A percentile compares a stretch with the other conserved stretches of the same genome.
Evolutionary conservation across 1,140 invertebrate species (phyloP).

Genomic region (Riptortus pedestris): DNA sequence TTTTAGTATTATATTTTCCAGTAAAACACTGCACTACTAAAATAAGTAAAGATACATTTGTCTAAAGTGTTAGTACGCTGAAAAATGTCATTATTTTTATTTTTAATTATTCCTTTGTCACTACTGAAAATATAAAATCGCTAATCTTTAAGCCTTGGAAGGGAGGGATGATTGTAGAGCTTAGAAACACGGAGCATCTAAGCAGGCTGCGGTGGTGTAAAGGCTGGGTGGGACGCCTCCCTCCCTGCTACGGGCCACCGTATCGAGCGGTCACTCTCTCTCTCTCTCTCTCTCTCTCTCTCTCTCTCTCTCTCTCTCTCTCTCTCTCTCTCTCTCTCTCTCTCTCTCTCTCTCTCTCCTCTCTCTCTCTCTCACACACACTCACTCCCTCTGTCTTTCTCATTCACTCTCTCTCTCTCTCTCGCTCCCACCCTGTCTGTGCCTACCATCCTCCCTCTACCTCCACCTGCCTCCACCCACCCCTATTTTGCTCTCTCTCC

Average conservation of each 20-base stretch:
- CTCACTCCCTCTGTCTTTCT: conserved; percentile 17
- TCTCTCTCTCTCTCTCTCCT: conserved; percentile 1
- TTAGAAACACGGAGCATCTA: no score
- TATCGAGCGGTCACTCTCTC: not conserved
- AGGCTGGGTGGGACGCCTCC: no score
- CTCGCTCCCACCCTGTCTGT: conserved; percentile 9
- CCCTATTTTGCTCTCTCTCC: not conserved
- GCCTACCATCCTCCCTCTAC: not conserved
- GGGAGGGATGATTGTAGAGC: no score
- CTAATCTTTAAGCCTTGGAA: no score
- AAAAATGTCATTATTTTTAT: no score
- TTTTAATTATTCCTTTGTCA: no score
- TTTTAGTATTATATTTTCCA: no score
- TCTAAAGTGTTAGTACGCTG: no score
- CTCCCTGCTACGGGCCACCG: not conserved
- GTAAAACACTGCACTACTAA: no score
- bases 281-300: not conserved
- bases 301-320: not conserved
- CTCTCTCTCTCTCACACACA: conserved; percentile 15
- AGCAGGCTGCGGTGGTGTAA: no score
- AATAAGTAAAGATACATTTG: no score
- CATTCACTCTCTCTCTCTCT: conserved; percentile 18
- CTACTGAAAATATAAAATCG: no score
- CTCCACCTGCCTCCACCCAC: not conserved
- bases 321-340: not conserved